Conservation (phyloP, 1,140 invertebrate species). For the Brachionus rotundiformis region DNA sequence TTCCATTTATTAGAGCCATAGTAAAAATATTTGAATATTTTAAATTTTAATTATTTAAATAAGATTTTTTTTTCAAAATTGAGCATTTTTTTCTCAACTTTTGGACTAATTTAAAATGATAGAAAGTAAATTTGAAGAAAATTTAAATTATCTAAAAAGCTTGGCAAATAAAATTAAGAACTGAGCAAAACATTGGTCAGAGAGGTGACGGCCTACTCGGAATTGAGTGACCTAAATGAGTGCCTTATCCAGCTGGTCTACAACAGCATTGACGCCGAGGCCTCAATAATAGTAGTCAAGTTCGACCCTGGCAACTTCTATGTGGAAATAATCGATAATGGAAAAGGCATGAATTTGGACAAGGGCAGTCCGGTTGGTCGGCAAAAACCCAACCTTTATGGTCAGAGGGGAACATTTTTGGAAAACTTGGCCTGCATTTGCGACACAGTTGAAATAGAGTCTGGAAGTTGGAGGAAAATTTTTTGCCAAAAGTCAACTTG, state of each 20-base stretch:
- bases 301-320: neutral
- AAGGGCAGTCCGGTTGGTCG: neutral
- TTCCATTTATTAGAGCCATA: neutral
- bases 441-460: neutral
- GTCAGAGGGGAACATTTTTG: slow-evolving; percentile 4
- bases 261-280: neutral
- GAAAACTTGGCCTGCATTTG: neutral
- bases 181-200: neutral
- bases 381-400: neutral
- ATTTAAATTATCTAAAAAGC: neutral
- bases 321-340: neutral
- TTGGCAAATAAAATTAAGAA: neutral
- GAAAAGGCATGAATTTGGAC: neutral
- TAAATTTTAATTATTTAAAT: neutral
- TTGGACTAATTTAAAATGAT: neutral
- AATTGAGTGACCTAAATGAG: neutral
- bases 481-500: neutral
- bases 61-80: neutral
- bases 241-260: neutral
- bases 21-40: neutral
- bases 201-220: neutral
- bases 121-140: neutral
- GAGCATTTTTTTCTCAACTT: slow-evolving; percentile 20
- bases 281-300: neutral
- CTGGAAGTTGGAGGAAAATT: neutral